Base-by-base conservation (phyloP, 2,888 invertebrate genomes). In the Drosophila leonis region DNA sequence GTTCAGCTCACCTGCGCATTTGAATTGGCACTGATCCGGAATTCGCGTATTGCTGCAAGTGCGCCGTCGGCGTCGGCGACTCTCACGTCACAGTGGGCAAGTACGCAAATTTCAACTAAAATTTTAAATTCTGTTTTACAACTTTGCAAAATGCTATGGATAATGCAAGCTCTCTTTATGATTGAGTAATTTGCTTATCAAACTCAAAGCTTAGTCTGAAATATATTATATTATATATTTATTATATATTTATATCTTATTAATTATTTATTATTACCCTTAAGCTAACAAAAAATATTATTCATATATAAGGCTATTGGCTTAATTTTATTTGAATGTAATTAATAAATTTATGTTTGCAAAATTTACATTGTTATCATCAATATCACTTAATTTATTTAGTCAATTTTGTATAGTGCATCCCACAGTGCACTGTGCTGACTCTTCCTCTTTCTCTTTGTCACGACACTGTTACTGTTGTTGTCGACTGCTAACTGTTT, bases 1-100 rank as follows among this genome's bases (percentile, higher is more conserved):
- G 90, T 88, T 85, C 86, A 80, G 81, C 86, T 88, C 88, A 88
- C 85, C 83, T 90, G 90, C 69, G 82, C 90, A 79, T 85, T 75
- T 89, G 76, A 77, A 78, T 88, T 90, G 77, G 79, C 86, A 90
- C 90, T 88, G 82, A 86, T 75, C 77, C 63, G 70, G 44, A 72
- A 90, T 84, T 84, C 66, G 80, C 66, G 80, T 82, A 82, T 35
- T 82, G 90, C 83, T 81, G 68, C 75, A 65, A 78, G 72, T 77
- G 57, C 68, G 62, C 66, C 63, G 51, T 59, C 67, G 29, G 35
- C 63, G 46, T 59, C 72, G 31, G 37, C 44, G 55, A 20, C 76
- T 62, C 69, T 77, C 66, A 41, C 49, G 27, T 5, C 41, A 78
- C 78, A 78, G 77, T 78, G 80, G 80, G 39, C 27, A 5, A 29